phyloP scores from a whole-genome alignment of 2,797 vertebrate genomes.

The Loris lydekkerianus region DNA sequence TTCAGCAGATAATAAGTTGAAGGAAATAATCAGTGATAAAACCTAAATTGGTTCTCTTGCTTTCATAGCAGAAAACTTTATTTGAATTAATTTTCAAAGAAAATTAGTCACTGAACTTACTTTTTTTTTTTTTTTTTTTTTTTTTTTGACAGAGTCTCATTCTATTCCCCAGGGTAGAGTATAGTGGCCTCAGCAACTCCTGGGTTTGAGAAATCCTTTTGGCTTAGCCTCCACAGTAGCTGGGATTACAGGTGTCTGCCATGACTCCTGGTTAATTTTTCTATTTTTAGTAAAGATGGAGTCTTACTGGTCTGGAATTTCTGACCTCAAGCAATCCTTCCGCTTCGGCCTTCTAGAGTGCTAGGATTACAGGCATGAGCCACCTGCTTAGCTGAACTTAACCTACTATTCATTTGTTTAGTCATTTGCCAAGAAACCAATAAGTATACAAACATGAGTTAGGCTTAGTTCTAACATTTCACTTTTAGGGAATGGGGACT shows the following conservation, averaged over 20 bases:
- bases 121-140: not conserved
- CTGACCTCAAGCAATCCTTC: no score
- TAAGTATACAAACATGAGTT: not conserved
- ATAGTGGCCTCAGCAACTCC: no score
- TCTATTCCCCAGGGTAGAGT: no score
- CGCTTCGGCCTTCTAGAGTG: no score
- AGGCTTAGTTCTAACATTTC: not conserved
- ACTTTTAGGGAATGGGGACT: not conserved
- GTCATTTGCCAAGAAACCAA: not conserved
- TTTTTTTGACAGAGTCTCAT: no score
- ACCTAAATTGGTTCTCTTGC: not conserved
- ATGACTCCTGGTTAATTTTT: no score
- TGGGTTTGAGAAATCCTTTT: no score
- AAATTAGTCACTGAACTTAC: not conserved
- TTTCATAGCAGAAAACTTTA: not conserved
- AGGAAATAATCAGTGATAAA: not conserved
- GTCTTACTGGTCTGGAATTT: no score
- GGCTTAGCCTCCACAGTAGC: no score
- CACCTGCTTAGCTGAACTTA: not conserved
- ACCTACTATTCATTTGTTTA: not conserved
- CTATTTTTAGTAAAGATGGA: no score
- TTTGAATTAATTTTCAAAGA: not conserved
- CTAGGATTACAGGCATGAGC: not conserved
- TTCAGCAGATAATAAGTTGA: not conserved
- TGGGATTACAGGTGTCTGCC: no score